Conservation (phyloP, 2,797 vertebrate species). For the Nyctalus aviator region DNA sequence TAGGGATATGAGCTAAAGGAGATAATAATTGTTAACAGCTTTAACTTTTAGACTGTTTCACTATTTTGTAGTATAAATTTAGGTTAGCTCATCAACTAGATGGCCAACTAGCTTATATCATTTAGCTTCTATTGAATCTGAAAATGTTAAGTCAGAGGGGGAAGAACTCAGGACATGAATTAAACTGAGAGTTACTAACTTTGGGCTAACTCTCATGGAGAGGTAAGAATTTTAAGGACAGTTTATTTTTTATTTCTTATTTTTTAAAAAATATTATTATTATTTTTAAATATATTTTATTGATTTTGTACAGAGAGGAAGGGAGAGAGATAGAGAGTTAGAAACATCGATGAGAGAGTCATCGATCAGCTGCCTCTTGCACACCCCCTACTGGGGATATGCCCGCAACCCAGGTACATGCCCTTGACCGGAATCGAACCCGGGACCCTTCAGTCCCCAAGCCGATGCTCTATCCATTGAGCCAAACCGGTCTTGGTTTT, state of each 20-base stretch:
- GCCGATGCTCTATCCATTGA: too few species aligned
- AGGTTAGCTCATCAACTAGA: background rate
- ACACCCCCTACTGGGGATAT: too few species aligned
- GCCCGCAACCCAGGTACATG: too few species aligned
- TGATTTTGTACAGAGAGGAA: too few species aligned
- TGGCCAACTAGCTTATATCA: background rate
- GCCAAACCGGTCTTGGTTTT: too few species aligned
- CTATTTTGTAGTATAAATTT: slow-evolving; percentile 62
- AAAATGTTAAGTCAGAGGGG: slow-evolving; percentile 38
- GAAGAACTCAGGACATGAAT: background rate
- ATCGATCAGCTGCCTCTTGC: too few species aligned
- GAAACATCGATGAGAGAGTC: too few species aligned
- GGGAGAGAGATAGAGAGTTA: too few species aligned
- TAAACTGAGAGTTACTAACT: slow-evolving; percentile 37
- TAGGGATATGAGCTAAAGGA: background rate
- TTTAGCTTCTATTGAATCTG: slow-evolving; percentile 21
- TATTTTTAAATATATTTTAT: too few species aligned
- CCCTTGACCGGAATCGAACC: too few species aligned
- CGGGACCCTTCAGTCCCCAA: too few species aligned
- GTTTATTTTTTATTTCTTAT: slow-evolving; percentile 24
- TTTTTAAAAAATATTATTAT: too few species aligned
- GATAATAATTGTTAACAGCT: background rate
- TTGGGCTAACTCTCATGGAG: background rate
- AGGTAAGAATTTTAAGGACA: slow-evolving; percentile 53
- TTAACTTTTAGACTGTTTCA: slow-evolving; percentile 47